Base-by-base conservation (phyloP, 2,113 vertebrate species). In the Tetrao urogallus region DNA sequence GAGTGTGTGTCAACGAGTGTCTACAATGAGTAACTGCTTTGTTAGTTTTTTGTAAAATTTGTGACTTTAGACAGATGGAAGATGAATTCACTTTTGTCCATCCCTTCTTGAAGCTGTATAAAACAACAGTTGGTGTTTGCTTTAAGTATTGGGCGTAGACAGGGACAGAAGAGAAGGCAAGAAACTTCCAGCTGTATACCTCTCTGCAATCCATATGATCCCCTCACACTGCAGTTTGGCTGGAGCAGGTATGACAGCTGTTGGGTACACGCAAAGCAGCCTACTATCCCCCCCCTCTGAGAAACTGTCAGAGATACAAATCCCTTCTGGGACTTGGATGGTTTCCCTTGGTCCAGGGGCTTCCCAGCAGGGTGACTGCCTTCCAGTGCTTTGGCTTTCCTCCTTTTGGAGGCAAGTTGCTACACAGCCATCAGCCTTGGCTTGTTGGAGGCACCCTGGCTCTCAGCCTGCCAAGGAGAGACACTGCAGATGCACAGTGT, bases 361-460 rank as follows among this genome's bases (percentile, higher is more conserved):
- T 42, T 73, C 40, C 85, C 1, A 0, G 40, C 30, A 40, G 61
- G 28, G 45, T 22, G 32, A 58, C 64, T 0, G 0, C 67, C 56
- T 86, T 94, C 71, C 47, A 70, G 78, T 1, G 0, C 27, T 63
- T 77, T 48, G 78, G 61, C 43, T 86, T 69, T 69, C 13, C 65
- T 89, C 13, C 20, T 40, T 69, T 22, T 14, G 45, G 36, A 75
- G 21, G 40, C 42, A 40, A 52, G 42, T 85, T 73, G 25, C 1
- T 1, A 20, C 50, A 25, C 8, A 50, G 75, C 54, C 84, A 36
- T 16, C 43, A 76, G 30, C 3, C 2, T 63, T 69, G 70, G 13
- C 52, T 84, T 58, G 64, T 72, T 88, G 80, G 61, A 81, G 57
- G 10, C 86, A 94, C 60, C 47, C 74, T 67, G 76, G 1, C 36